A percentile compares a stretch with the other conserved stretches of the same genome.
Conservation (phyloP, 2,888 invertebrate species). For the Nomada lathburiana region DNA sequence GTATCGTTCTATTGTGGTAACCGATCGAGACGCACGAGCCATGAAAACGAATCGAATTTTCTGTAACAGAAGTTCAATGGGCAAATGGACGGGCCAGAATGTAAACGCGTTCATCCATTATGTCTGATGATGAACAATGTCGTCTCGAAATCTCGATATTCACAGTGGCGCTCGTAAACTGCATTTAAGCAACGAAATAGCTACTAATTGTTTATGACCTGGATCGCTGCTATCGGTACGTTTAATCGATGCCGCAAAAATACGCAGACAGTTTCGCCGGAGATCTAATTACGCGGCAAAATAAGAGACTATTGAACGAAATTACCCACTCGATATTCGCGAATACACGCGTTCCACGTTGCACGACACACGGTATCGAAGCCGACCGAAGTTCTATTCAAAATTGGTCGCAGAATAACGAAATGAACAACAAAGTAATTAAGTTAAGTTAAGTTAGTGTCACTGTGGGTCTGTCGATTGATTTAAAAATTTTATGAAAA, state of each 20-base stretch:
- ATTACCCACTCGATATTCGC: conserved; percentile 9
- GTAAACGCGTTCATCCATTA: conserved; percentile 21
- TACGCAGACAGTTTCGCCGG: conserved; percentile 19
- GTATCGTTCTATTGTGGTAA: background rate
- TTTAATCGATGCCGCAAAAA: conserved; percentile 64
- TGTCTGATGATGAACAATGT: conserved; percentile 1
- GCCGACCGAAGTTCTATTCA: background rate
- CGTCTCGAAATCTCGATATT: conserved; percentile 4
- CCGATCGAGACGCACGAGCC: background rate
- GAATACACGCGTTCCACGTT: background rate
- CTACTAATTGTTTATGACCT: conserved; percentile 46
- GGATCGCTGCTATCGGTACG: conserved; percentile 55
- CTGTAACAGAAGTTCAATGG: background rate
- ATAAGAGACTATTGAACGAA: conserved; percentile 51
- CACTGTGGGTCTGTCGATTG: no score
- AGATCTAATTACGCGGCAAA: conserved; percentile 65
- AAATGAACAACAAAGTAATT: no score
- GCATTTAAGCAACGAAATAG: conserved; percentile 6
- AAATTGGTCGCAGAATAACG: no score
- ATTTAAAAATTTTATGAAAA: no score
- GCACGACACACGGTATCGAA: background rate
- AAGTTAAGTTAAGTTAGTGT: no score
- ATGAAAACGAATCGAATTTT: conserved; percentile 8
- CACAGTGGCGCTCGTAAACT: background rate
- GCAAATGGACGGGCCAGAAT: background rate